Percentiles rank a stretch among this genome's conserved stretches.
These are phyloP conservation scores for Pteropus rufus DNA, from an alignment of 2,797 vertebrate genomes.

Conservation along the genomic window DNA sequence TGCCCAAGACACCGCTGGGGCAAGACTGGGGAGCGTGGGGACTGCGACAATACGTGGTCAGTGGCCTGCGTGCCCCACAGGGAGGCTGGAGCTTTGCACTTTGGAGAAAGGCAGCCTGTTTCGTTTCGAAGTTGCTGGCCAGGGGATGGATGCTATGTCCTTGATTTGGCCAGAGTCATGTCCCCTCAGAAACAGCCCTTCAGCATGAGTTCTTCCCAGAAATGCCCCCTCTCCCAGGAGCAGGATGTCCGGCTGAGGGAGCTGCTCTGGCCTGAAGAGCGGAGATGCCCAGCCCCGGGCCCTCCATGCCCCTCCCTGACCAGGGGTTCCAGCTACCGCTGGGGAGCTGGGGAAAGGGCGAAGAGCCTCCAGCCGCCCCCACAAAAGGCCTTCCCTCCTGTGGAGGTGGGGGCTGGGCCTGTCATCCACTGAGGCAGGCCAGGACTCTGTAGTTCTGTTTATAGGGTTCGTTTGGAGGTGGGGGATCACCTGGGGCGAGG, in stretches of 20 bases:
- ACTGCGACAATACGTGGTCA: rapidly evolving
- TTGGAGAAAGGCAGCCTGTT: neutral
- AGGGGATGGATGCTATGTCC: neutral
- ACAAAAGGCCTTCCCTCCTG: neutral
- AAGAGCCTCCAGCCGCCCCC: neutral
- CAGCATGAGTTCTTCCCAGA: neutral
- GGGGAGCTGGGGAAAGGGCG: rapidly evolving
- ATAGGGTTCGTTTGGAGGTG: neutral
- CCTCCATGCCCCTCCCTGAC: too few relatives aligned
- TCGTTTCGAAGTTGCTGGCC: rapidly evolving
- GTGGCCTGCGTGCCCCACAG: neutral
- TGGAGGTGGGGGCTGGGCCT: neutral
- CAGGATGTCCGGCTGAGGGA: neutral
- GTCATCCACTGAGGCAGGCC: neutral
- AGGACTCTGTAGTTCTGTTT: neutral
- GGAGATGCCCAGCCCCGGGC: neutral
- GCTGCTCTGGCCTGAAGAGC: neutral
- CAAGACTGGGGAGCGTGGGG: neutral
- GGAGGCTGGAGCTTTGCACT: neutral
- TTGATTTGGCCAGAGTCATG: neutral
- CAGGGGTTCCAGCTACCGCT: neutral
- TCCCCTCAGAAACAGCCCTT: neutral
- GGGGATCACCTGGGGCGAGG: neutral
- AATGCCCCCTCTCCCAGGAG: neutral
- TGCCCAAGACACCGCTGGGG: neutral